Conservation (phyloP, 2,797 vertebrate species). For the Loris lydekkerianus region DNA sequence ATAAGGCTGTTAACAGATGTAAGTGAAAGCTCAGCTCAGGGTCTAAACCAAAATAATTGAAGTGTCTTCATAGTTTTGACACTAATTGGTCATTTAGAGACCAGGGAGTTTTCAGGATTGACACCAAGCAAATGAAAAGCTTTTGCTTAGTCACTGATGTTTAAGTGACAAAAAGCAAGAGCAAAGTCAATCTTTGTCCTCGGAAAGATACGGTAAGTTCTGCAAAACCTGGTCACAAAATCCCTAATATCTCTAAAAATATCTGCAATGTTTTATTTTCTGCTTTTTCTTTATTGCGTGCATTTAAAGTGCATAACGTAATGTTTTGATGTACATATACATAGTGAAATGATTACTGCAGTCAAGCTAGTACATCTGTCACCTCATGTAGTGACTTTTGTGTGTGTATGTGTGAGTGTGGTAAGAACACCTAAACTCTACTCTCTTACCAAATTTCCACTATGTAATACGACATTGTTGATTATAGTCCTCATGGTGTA, state of each 20-base stretch:
- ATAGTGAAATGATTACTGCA: not conserved
- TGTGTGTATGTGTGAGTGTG: not conserved
- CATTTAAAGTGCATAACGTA: not conserved
- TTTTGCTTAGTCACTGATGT: constrained; percentile 79
- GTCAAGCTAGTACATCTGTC: not conserved
- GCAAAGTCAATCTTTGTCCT: constrained; percentile 57
- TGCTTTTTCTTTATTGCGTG: not conserved
- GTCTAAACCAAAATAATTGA: constrained; percentile 73
- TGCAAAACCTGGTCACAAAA: constrained; percentile 69
- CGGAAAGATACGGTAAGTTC: constrained; percentile 51
- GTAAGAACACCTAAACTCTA: not conserved
- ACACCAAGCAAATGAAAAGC: constrained; percentile 82
- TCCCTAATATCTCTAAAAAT: constrained; percentile 50
- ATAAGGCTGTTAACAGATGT: constrained; percentile 82
- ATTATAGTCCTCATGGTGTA: not conserved
- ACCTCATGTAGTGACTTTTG: not conserved
- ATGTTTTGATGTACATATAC: not conserved
- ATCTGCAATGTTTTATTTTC: not conserved
- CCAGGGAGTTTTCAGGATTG: constrained; percentile 78
- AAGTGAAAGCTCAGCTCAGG: constrained; percentile 75
- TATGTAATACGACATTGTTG: not conserved
- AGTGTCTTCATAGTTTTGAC: constrained; percentile 72
- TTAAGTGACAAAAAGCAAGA: constrained; percentile 78
- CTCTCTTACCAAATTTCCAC: not conserved
- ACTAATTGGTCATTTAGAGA: constrained; percentile 85